Percentiles rank a stretch among this genome's conserved stretches.
phyloP scores from a whole-genome alignment of 2,113 vertebrate genomes.

The Balaeniceps rex region DNA sequence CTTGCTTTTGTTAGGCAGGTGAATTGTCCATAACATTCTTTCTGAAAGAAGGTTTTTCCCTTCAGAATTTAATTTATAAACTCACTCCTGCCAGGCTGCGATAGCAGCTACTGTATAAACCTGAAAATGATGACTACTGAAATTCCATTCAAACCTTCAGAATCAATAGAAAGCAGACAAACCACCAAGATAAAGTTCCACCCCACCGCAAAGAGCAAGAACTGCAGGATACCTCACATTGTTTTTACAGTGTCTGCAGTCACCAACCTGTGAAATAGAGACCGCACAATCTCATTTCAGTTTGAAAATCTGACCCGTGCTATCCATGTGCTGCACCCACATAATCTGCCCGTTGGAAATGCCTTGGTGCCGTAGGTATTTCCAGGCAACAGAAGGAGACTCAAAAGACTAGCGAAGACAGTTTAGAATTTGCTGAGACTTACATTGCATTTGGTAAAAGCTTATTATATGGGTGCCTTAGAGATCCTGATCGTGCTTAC shows the following conservation, averaged over 20 bases:
- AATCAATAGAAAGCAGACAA: slow-evolving; percentile 39
- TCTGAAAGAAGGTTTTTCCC: background rate
- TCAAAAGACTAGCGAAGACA: background rate
- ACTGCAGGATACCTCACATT: background rate
- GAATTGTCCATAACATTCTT: background rate
- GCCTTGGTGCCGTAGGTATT: background rate
- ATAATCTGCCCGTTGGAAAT: background rate
- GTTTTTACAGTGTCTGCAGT: background rate
- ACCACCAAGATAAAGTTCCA: slow-evolving; percentile 21
- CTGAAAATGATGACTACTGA: slow-evolving; percentile 5
- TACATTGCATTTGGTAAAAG: background rate
- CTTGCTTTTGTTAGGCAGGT: slow-evolving; percentile 13
- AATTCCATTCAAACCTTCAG: slow-evolving; percentile 22
- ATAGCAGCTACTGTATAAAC: slow-evolving; percentile 25
- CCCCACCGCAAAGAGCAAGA: background rate
- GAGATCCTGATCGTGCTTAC: background rate
- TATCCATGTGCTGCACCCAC: background rate
- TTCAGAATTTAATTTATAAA: slow-evolving; percentile 55
- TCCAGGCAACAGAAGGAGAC: background rate
- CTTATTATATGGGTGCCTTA: background rate
- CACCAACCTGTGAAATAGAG: background rate
- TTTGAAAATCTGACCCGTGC: background rate
- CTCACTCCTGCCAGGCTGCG: background rate
- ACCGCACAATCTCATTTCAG: background rate
- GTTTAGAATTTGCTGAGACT: background rate